phyloP scores from a whole-genome alignment of 1,140 invertebrate species.

The Diachasma alloeum region DNA sequence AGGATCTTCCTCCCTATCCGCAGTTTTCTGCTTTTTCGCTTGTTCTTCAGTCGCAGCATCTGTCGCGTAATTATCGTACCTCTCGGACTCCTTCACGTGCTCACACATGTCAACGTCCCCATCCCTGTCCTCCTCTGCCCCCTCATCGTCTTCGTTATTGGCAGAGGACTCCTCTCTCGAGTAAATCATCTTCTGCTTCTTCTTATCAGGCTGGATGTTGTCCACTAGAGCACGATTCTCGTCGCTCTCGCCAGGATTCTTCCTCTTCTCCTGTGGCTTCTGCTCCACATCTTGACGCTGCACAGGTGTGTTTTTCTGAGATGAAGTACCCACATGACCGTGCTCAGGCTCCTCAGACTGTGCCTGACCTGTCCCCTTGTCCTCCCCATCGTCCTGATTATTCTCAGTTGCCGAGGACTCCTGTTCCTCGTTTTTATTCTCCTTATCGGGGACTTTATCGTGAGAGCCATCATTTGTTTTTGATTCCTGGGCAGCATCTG shows the following conservation, averaged over 20 bases:
- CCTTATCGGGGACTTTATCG: slow-evolving; percentile 48
- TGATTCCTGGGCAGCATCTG: slow-evolving; percentile 52
- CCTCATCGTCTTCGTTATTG: slow-evolving; percentile 64
- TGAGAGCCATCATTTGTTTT: slow-evolving; percentile 52
- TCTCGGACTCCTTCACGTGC: slow-evolving; percentile 84
- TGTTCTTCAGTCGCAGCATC: slow-evolving; percentile 86
- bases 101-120: slow-evolving; percentile 78
- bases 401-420: slow-evolving; percentile 49
- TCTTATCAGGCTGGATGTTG: slow-evolving; percentile 59
- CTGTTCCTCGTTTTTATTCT: slow-evolving; percentile 35
- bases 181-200: slow-evolving; percentile 66
- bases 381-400: slow-evolving; percentile 57
- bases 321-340: slow-evolving; percentile 61
- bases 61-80: slow-evolving; percentile 70
- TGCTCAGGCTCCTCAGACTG: slow-evolving; percentile 61
- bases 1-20: slow-evolving; percentile 68
- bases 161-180: slow-evolving; percentile 56
- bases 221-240: slow-evolving; percentile 63
- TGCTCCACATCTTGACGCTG: slow-evolving; percentile 44
- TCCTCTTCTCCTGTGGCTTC: slow-evolving; percentile 55
- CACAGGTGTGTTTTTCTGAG: slow-evolving; percentile 43
- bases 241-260: slow-evolving; percentile 62
- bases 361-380: slow-evolving; percentile 65
- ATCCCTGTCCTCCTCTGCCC: slow-evolving; percentile 61
- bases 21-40: slow-evolving; percentile 73